phyloP scores from a whole-genome alignment of 2,113 vertebrate species.

The Setophaga coronata region DNA sequence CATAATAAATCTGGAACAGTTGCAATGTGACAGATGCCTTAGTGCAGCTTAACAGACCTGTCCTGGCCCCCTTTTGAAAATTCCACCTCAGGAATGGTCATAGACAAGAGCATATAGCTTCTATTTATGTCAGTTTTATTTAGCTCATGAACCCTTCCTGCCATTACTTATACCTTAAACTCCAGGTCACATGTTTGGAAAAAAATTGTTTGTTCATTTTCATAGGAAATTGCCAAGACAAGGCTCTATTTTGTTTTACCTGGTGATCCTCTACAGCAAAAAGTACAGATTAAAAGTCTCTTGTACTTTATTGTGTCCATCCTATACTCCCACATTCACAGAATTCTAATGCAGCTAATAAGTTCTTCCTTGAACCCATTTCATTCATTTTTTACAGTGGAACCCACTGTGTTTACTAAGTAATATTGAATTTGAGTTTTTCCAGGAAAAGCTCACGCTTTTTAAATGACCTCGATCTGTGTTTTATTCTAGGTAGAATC shows the following conservation, averaged over 20 bases:
- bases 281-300: background rate
- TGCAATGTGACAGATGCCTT: background rate
- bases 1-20: background rate
- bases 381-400: background rate
- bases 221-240: background rate
- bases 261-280: background rate
- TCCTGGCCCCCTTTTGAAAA: background rate
- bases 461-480: background rate
- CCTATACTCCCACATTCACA: background rate
- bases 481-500: background rate
- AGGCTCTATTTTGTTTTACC: background rate
- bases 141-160: background rate
- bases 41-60: background rate
- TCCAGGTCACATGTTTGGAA: background rate
- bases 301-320: background rate
- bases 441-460: background rate
- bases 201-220: background rate
- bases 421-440: background rate
- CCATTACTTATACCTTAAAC: background rate
- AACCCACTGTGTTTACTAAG: background rate
- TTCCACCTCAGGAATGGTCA: background rate
- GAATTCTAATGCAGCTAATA: background rate
- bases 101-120: accelerated
- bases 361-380: background rate
- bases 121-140: background rate